A percentile compares a stretch with the other conserved stretches of the same genome.
Evolutionary conservation across 1,140 invertebrate genomes (phyloP).

Genomic region (Ptiloglossa arizonensis): DNA sequence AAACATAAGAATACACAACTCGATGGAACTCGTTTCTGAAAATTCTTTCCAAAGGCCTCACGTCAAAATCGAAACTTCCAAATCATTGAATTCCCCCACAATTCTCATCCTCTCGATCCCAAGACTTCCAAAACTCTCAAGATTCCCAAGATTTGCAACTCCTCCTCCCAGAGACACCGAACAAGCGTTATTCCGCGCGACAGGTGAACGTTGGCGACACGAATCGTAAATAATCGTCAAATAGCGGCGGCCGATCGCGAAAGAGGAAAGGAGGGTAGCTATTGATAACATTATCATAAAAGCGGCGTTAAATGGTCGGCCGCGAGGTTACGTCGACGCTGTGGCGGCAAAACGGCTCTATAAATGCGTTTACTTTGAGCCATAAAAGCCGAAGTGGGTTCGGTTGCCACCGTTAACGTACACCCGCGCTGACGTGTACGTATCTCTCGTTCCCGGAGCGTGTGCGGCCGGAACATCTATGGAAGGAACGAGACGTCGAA

Average conservation of each 20-base stretch:
- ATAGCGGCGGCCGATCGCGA: slow-evolving; percentile 14
- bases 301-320: slow-evolving; percentile 75
- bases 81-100: too few relatives aligned
- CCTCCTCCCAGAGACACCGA: too few relatives aligned
- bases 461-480: slow-evolving; percentile 27
- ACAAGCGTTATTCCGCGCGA: background rate
- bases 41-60: too few relatives aligned
- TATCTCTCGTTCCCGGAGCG: background rate
- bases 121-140: too few relatives aligned
- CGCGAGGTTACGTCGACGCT: slow-evolving; percentile 70
- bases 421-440: slow-evolving; percentile 22
- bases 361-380: slow-evolving; percentile 81
- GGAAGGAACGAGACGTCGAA: slow-evolving; percentile 67
- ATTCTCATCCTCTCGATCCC: too few relatives aligned
- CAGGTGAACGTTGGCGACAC: slow-evolving; percentile 56
- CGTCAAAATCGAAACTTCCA: too few relatives aligned
- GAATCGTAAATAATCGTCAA: slow-evolving; percentile 52
- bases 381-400: slow-evolving; percentile 78
- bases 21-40: too few relatives aligned
- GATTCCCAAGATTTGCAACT: too few relatives aligned
- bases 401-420: slow-evolving; percentile 72
- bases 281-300: slow-evolving; percentile 82
- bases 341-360: slow-evolving; percentile 75
- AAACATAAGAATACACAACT: too few relatives aligned
- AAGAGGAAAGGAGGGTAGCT: slow-evolving; percentile 42